Base-by-base conservation (phyloP, 1,140 invertebrate genomes). In the Glossosoma conforme region DNA sequence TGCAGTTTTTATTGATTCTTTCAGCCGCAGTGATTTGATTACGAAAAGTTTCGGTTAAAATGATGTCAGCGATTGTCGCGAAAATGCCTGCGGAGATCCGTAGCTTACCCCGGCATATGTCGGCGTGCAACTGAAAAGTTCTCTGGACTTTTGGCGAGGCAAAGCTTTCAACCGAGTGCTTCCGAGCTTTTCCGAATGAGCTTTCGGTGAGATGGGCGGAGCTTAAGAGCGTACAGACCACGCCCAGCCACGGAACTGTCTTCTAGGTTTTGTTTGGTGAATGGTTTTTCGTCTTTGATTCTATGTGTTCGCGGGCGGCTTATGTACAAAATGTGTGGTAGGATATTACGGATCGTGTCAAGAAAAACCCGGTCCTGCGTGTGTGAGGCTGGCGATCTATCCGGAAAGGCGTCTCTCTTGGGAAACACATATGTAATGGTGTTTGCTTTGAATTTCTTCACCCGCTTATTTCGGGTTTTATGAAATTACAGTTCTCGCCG, bases 261-360 rank as follows among this genome's bases (percentile, higher is more conserved):
- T 56, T 52, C 32, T 48, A 22, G 24, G 54, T 56, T 56, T 56
- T 56, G 54, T 44, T 56, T 43, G 55, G 30, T 33, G 45, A 50
- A 53, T 45, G 55, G 50, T 52, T 58, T 58, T 53, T 58, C 55
- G 54, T 52, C 48, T 56, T 52, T 51, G 48, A 38, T 46, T 45
- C 54, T 51, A 50, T 45, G 44, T 55, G 36, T 47, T 25, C 22
- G 44, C 35, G 21, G 6, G 46, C 36, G 38, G 46, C 46, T 40
- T 49, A 41, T 42, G 37, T 49, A 33, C 37, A 8, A 33, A 18
- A 48, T 43, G 41, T 55, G 47, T 44, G 46, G 48, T 37, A 22
- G 51, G 37, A 46, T 53, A 44, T 49, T 49, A 30, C 33, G 36
- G 36, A 17, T 10, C 36, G 36, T 38, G 36, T 17, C 36, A 30